Conservation (phyloP, 92 coral and sea anemone species). For the Epizoanthus rinbou region DNA sequence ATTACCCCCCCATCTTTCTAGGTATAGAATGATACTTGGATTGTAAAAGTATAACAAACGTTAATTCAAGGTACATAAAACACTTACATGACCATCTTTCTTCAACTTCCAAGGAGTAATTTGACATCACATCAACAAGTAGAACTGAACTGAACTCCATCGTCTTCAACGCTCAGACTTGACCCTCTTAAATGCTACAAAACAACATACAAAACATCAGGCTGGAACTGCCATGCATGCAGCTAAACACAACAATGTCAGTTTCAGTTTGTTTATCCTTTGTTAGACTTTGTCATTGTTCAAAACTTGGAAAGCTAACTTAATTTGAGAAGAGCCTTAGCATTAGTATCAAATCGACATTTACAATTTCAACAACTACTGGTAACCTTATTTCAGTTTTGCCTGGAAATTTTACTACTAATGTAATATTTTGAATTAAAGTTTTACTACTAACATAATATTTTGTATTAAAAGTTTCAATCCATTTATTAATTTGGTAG, state of each 20-base stretch:
- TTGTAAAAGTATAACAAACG: too few species aligned
- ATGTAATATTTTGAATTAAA: background rate
- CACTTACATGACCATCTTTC: too few species aligned
- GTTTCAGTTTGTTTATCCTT: background rate
- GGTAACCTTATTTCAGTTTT: background rate
- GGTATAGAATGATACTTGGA: too few species aligned
- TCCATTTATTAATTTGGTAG: background rate
- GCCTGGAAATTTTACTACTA: conserved; percentile 8
- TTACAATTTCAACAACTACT: background rate
- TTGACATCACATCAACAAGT: too few species aligned
- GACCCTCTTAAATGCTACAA: conserved; percentile 20
- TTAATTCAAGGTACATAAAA: too few species aligned
- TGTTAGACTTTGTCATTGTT: background rate
- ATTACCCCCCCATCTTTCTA: too few species aligned
- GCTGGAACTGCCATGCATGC: too few species aligned
- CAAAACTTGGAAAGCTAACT: background rate
- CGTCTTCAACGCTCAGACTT: background rate
- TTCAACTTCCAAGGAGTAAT: too few species aligned
- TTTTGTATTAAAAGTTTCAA: background rate
- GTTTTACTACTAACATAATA: background rate
- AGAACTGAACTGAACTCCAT: too few species aligned
- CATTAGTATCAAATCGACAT: background rate
- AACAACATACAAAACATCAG: background rate
- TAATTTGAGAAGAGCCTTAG: background rate
- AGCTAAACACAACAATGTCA: background rate